These are phyloP conservation scores for Eptatretus burgeri DNA, from an alignment of 2,113 vertebrate genomes.

Conservation along the genomic window DNA sequence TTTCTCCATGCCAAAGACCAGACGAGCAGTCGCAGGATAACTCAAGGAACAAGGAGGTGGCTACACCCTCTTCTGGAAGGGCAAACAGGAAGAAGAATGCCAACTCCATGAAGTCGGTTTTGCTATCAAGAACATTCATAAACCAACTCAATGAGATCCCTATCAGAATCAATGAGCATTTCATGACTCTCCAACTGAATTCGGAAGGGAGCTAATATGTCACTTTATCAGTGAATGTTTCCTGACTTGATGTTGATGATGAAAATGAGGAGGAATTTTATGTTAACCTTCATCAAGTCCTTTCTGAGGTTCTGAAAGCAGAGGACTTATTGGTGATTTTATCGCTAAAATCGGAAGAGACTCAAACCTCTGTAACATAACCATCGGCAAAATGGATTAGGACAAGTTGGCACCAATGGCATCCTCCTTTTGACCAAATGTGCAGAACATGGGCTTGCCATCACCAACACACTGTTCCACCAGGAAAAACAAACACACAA, in stretches of 20 bases:
- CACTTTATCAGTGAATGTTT: neutral
- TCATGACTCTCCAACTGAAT: neutral
- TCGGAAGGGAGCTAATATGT: neutral
- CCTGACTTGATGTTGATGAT: neutral
- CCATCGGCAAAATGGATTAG: neutral
- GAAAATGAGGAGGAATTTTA: neutral
- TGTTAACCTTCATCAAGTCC: neutral
- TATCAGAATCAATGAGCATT: neutral
- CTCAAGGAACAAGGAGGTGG: constrained; percentile 1
- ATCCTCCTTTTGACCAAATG: neutral
- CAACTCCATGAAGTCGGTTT: neutral
- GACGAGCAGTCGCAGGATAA: neutral
- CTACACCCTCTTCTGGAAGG: constrained; percentile 2
- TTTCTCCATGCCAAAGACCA: neutral
- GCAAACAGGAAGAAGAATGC: constrained; percentile 1
- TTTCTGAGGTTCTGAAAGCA: neutral
- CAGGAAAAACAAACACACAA: neutral
- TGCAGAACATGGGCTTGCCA: neutral
- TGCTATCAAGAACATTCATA: neutral
- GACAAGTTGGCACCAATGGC: neutral
- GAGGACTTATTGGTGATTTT: neutral
- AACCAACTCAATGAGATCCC: neutral
- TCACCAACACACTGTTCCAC: neutral
- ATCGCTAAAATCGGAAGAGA: neutral
- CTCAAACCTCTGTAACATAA: neutral